phyloP scores from a whole-genome alignment of 2,113 vertebrate genomes.

The Acrocephalus arundinaceus region DNA sequence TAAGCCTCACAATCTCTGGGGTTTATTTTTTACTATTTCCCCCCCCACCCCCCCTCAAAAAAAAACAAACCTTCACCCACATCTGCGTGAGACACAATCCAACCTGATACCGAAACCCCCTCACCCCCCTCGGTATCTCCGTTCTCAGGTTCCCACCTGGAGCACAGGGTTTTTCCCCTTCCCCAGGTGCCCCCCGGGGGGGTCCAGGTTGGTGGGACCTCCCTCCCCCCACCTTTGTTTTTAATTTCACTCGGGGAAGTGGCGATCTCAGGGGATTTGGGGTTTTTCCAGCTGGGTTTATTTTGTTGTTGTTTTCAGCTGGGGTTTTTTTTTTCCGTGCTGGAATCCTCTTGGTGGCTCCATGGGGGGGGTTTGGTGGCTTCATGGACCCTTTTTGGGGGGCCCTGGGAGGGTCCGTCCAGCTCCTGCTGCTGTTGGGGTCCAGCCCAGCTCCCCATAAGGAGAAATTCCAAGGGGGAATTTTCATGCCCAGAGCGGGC shows the following conservation, averaged over 20 bases:
- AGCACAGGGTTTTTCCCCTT: neutral
- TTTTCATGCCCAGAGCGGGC: neutral
- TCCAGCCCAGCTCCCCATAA: neutral
- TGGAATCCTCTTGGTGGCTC: neutral
- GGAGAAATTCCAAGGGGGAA: neutral
- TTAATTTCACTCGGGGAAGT: neutral
- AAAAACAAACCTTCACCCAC: neutral
- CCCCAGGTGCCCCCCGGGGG: neutral
- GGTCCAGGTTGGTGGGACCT: neutral
- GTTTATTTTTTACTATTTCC: neutral
- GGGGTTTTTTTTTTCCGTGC: neutral
- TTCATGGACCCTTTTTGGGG: neutral
- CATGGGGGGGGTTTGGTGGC: neutral
- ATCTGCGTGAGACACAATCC: constrained; percentile 39
- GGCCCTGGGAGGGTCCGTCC: neutral
- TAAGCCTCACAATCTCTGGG: neutral
- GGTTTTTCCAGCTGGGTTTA: neutral
- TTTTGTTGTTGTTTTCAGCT: neutral
- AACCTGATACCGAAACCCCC: neutral
- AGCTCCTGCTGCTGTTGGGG: neutral
- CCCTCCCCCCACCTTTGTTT: neutral
- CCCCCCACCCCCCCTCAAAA: neutral
- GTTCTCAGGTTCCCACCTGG: constrained; percentile 17
- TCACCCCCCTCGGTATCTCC: neutral
- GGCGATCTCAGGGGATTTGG: neutral